Evolutionary conservation across 2,797 vertebrate species (phyloP).

Genomic region (Chaetophractus vellerosus): DNA sequence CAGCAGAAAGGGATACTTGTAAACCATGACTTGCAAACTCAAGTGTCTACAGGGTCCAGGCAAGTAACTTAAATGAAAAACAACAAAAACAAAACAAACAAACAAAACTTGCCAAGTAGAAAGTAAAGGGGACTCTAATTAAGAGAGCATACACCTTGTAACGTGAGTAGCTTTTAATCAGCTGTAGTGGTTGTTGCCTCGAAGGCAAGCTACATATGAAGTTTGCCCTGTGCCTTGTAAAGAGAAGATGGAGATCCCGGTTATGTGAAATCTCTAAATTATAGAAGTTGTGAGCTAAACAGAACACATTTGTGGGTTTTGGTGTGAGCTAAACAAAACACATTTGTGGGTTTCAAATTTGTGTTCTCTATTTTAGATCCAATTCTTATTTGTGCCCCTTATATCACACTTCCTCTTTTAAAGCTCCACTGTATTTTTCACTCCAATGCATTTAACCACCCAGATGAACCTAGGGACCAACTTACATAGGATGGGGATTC

Average conservation of each 20-base stretch:
- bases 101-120: background rate
- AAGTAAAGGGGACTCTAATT: background rate
- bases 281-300: slow-evolving; percentile 46
- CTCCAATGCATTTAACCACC: background rate
- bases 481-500: background rate
- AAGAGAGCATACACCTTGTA: background rate
- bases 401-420: background rate
- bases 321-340: slow-evolving; percentile 59
- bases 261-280: slow-evolving; percentile 57
- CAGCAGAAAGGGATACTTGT: slow-evolving; percentile 36
- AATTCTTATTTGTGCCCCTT: background rate
- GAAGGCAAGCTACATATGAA: background rate
- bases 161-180: slow-evolving; percentile 50
- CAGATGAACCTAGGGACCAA: background rate
- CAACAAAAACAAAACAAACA: background rate
- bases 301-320: slow-evolving; percentile 36
- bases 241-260: slow-evolving; percentile 66
- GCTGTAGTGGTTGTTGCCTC: slow-evolving; percentile 5
- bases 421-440: background rate
- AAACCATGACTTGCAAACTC: slow-evolving; percentile 36
- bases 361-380: slow-evolving; percentile 21
- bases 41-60: background rate
- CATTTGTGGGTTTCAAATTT: background rate
- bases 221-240: slow-evolving; percentile 41
- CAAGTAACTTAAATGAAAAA: slow-evolving; percentile 37